These are phyloP conservation scores for Litoditis marina DNA, from an alignment of 2,888 invertebrate genomes.

Conservation along the genomic window DNA sequence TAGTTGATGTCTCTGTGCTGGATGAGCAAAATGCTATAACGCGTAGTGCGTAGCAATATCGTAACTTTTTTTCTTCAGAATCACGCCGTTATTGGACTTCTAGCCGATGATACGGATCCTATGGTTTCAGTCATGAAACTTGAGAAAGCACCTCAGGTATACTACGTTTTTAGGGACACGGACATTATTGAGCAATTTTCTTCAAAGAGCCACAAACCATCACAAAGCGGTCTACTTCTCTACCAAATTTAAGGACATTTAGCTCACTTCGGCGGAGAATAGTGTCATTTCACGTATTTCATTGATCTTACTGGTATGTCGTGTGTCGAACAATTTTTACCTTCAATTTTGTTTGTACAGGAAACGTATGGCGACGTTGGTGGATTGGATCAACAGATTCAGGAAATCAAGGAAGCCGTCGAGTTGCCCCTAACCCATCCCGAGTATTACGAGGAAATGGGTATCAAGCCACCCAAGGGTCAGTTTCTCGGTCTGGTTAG, in stretches of 20 bases:
- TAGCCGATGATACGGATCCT: slow-evolving; percentile 98
- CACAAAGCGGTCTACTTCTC: no score
- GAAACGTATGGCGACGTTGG: slow-evolving; percentile 87
- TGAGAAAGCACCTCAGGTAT: slow-evolving; percentile 85
- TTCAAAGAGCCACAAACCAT: neutral
- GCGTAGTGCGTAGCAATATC: no score
- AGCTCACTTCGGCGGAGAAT: no score
- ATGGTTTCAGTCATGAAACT: slow-evolving; percentile 99
- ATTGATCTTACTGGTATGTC: no score
- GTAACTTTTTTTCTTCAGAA: slow-evolving; percentile 69
- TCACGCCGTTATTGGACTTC: slow-evolving; percentile 93
- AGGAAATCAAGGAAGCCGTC: slow-evolving; percentile 95
- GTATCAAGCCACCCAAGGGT: slow-evolving; percentile 97
- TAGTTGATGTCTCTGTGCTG: no score
- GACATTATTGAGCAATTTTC: neutral
- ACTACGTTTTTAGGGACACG: no score
- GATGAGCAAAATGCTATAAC: no score
- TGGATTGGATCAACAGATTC: slow-evolving; percentile 79
- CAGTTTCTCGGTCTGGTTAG: neutral
- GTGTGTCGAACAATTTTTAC: no score
- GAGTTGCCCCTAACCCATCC: slow-evolving; percentile 97
- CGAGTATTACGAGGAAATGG: slow-evolving; percentile 99
- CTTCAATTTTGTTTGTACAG: no score
- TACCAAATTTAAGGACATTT: no score
- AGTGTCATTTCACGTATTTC: no score